These are phyloP conservation scores for Catharus fuscescens DNA, from an alignment of 2,113 vertebrate genomes.

Conservation along the genomic window DNA sequence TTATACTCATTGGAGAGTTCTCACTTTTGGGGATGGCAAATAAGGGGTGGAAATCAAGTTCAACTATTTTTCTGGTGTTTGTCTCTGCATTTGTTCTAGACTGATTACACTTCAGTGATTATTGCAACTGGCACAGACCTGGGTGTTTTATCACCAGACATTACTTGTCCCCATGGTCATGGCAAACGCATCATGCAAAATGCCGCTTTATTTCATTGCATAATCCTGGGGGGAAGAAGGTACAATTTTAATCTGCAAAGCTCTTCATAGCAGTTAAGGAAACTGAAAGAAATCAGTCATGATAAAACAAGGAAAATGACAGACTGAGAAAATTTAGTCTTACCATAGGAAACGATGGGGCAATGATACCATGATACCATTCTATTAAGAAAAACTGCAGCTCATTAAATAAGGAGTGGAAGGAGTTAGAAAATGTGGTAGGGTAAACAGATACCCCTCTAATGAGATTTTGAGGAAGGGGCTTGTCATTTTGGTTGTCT, in stretches of 20 bases:
- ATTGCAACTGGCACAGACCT: not conserved
- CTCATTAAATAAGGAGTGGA: not conserved
- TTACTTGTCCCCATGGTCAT: not conserved
- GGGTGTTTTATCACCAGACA: not conserved
- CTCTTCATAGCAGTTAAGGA: not conserved
- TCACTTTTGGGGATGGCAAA: not conserved
- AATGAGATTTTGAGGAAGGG: not conserved
- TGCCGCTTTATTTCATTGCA: not conserved
- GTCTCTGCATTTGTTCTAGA: not conserved
- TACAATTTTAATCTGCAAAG: not conserved
- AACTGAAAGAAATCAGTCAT: not conserved
- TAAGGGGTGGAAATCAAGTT: not conserved
- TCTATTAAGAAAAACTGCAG: not conserved
- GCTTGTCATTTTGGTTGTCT: not conserved
- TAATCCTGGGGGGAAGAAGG: fast-evolving
- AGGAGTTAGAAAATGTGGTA: not conserved
- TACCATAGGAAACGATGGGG: not conserved
- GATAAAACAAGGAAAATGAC: not conserved
- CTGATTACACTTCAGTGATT: not conserved
- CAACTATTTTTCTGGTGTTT: not conserved
- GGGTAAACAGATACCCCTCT: not conserved
- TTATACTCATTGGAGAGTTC: not conserved
- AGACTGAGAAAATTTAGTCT: not conserved
- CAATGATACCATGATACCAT: not conserved
- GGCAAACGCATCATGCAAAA: not conserved